A percentile compares a stretch with the other conserved stretches of the same genome.
These are phyloP conservation scores for Tinamus major DNA, from an alignment of 2,797 vertebrate species.

Conservation along the genomic window DNA sequence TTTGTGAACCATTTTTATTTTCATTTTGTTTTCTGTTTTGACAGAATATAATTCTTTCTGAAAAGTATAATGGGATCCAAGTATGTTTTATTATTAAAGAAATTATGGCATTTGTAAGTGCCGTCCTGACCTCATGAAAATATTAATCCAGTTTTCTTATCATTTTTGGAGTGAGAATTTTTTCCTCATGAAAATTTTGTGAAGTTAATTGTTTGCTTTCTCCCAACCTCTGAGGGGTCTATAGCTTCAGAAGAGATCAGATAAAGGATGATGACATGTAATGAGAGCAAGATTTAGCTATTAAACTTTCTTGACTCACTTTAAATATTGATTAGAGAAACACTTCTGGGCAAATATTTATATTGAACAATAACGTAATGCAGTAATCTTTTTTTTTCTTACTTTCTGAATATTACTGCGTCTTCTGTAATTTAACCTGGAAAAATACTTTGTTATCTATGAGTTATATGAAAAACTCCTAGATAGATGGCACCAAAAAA, in stretches of 20 bases:
- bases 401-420: constrained; percentile 41
- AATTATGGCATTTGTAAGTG: constrained; percentile 39
- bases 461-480: background rate
- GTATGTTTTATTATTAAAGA: constrained; percentile 52
- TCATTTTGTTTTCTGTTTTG: constrained; percentile 34
- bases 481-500: background rate
- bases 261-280: constrained; percentile 65
- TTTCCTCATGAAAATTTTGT: constrained; percentile 55
- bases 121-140: constrained; percentile 27
- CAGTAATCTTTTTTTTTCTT: background rate
- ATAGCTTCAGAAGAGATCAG: constrained; percentile 58
- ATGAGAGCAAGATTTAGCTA: constrained; percentile 69
- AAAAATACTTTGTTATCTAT: constrained; percentile 16
- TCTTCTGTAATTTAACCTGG: constrained; percentile 27
- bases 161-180: constrained; percentile 25
- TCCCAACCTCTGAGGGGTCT: constrained; percentile 44
- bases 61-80: constrained; percentile 29
- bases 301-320: constrained; percentile 65
- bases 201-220: constrained; percentile 64
- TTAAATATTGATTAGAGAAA: constrained; percentile 75
- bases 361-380: constrained; percentile 59
- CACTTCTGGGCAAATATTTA: constrained; percentile 69
- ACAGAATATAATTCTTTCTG: constrained; percentile 46
- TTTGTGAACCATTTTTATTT: constrained; percentile 23
- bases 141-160: constrained; percentile 35